Evolutionary conservation across 2,113 vertebrate species (phyloP).

Genomic region (Opisthocomus hoazin): DNA sequence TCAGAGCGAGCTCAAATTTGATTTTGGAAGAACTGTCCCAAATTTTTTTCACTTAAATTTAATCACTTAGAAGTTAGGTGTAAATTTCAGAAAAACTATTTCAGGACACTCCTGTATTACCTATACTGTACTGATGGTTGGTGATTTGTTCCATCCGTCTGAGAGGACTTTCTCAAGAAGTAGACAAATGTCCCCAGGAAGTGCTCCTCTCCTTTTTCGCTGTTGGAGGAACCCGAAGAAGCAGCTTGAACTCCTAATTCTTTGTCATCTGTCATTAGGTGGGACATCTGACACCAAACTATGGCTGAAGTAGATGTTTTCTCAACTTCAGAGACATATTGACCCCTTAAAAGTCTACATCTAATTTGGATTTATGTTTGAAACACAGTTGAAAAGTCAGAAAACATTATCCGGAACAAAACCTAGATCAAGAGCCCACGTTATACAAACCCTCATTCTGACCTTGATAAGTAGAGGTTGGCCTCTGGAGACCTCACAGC

Average conservation of each 20-base stretch:
- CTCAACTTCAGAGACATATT: background rate
- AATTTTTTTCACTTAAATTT: background rate
- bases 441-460: background rate
- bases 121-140: too few relatives aligned
- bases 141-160: background rate
- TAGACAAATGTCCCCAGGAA: background rate
- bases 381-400: background rate
- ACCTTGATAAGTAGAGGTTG: background rate
- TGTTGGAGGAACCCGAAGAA: background rate
- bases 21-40: background rate
- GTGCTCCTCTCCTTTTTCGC: background rate
- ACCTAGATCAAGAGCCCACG: background rate
- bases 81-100: background rate
- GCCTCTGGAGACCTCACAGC: background rate
- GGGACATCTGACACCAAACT: background rate
- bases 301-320: background rate
- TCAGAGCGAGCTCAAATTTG: background rate
- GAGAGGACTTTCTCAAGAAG: background rate
- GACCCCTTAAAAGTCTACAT: background rate
- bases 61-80: background rate
- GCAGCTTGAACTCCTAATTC: background rate
- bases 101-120: background rate
- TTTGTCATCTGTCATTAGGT: background rate
- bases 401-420: background rate
- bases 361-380: background rate